phyloP scores from a whole-genome alignment of 2,797 vertebrate genomes.

The Sciurus vulgaris region DNA sequence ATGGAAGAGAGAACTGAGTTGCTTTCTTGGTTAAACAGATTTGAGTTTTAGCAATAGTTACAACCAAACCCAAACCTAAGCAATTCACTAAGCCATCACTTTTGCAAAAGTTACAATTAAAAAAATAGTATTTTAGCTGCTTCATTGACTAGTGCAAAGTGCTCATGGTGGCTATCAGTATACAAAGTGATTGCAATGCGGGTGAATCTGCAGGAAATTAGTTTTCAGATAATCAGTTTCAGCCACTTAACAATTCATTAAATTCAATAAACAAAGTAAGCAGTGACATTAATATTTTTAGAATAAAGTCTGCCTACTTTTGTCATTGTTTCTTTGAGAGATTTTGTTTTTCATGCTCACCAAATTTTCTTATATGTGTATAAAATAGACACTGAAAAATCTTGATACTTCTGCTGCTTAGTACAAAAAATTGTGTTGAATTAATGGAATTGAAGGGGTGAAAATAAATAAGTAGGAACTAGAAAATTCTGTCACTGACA shows the following conservation, averaged over 20 bases:
- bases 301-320: not conserved
- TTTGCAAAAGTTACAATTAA: constrained; percentile 28
- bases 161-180: not conserved
- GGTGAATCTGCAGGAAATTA: not conserved
- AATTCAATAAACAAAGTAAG: not conserved
- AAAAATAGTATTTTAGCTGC: not conserved
- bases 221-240: not conserved
- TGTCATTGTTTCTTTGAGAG: not conserved
- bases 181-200: not conserved
- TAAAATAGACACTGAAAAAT: not conserved
- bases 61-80: constrained; percentile 32
- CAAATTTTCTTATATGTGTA: not conserved
- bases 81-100: not conserved
- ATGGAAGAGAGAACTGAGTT: not conserved
- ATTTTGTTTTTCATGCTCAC: not conserved
- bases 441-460: not conserved
- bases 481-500: not conserved
- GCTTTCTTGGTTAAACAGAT: not conserved
- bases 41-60: not conserved
- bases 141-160: not conserved
- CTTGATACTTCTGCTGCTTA: not conserved
- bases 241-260: not conserved
- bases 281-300: not conserved
- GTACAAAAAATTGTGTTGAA: not conserved
- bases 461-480: not conserved